phyloP scores from a whole-genome alignment of 2,113 vertebrate genomes.

The Albula goreensis region DNA sequence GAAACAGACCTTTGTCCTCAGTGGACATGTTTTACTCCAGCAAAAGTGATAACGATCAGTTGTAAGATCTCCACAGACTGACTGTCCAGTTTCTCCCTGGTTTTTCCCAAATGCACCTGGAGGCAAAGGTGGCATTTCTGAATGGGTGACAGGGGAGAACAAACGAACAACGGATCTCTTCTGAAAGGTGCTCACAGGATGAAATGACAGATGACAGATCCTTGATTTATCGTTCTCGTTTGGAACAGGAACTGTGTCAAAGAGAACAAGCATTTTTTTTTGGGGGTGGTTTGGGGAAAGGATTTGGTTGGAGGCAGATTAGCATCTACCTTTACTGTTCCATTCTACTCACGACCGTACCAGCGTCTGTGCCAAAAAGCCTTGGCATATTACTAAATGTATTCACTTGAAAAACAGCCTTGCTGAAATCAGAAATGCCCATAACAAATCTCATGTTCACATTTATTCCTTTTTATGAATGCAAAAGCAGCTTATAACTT shows the following conservation, averaged over 20 bases:
- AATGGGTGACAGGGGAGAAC: constrained; percentile 18
- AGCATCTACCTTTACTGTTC: too few species aligned
- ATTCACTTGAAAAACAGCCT: too few species aligned
- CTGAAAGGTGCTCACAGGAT: not conserved
- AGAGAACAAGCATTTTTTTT: constrained; percentile 13
- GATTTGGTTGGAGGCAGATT: too few species aligned
- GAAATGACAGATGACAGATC: constrained; percentile 28
- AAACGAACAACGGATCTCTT: not conserved
- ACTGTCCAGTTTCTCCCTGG: constrained; percentile 38
- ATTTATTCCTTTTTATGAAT: too few species aligned
- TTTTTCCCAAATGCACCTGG: not conserved
- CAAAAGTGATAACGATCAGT: constrained; percentile 20
- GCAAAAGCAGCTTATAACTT: too few species aligned
- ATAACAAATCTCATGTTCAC: too few species aligned
- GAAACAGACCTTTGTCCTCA: constrained; percentile 50
- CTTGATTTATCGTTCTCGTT: constrained; percentile 42
- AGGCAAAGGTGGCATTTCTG: constrained; percentile 14
- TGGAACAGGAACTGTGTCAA: constrained; percentile 25
- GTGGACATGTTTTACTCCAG: constrained; percentile 39
- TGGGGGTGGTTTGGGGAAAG: too few species aligned
- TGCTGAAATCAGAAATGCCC: too few species aligned
- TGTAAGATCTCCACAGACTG: constrained; percentile 34
- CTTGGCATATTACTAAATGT: too few species aligned
- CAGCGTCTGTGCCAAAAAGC: too few species aligned
- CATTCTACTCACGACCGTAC: too few species aligned